Percentiles rank a stretch among this genome's conserved stretches.
Conservation (phyloP, 2,797 vertebrate genomes). For the Agapornis canus region DNA sequence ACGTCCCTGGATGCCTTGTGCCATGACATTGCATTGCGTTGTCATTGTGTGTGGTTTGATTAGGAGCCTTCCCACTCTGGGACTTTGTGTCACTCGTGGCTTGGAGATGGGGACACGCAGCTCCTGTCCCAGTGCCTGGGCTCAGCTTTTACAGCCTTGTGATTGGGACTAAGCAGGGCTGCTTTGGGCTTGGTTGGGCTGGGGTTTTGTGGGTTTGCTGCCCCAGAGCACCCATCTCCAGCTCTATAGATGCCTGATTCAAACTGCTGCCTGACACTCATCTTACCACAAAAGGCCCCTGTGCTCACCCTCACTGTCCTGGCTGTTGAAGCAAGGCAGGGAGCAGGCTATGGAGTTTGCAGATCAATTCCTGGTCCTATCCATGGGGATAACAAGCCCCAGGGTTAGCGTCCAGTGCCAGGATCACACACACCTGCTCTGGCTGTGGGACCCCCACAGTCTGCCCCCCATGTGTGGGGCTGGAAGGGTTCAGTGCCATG, state of each 20-base stretch:
- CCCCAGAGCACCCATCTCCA: background rate
- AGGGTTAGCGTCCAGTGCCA: background rate
- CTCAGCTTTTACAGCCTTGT: background rate
- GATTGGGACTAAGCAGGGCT: background rate
- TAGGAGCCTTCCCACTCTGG: accelerated
- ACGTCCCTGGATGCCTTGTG: background rate
- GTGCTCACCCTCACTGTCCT: no score
- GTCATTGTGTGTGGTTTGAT: accelerated
- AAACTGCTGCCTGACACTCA: background rate
- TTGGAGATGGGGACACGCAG: background rate
- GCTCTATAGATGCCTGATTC: background rate
- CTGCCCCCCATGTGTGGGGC: accelerated
- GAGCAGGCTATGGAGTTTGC: no score
- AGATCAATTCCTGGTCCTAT: accelerated
- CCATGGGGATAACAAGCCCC: background rate
- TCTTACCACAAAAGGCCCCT: background rate
- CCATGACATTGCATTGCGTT: accelerated
- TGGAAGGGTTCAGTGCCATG: background rate
- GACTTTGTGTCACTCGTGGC: accelerated
- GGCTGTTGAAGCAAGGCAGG: no score
- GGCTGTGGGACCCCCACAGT: accelerated
- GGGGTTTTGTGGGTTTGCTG: background rate
- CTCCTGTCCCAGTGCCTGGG: background rate
- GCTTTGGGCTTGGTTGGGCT: background rate
- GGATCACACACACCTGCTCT: background rate